phyloP scores from a whole-genome alignment of 2,797 vertebrate species.

The Pangasius macronema region DNA sequence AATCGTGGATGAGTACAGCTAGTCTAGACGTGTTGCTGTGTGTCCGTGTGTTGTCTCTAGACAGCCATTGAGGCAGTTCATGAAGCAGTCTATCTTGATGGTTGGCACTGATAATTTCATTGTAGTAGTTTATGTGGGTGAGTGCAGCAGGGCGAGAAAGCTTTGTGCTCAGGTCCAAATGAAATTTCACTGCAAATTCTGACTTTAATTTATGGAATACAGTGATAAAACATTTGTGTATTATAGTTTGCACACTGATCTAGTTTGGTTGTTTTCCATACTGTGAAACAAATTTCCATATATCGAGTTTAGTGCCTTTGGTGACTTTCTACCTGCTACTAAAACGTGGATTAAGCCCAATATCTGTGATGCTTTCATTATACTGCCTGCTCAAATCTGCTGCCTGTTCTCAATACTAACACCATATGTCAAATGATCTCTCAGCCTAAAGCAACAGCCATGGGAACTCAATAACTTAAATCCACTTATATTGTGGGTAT shows the following conservation, averaged over 20 bases:
- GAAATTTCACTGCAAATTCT: conserved; percentile 2
- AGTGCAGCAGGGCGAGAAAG: background rate
- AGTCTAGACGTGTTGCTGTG: background rate
- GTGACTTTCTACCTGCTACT: conserved; percentile 20
- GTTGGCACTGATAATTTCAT: conserved; percentile 36
- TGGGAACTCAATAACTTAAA: conserved; percentile 43
- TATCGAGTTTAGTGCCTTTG: background rate
- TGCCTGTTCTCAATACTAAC: conserved; percentile 44
- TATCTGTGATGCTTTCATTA: conserved; percentile 40
- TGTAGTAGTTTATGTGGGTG: conserved; percentile 14
- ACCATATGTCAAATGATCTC: conserved; percentile 49
- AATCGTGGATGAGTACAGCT: background rate
- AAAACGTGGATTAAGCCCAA: conserved; percentile 28
- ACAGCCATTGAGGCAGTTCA: conserved; percentile 18
- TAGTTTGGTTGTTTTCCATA: background rate
- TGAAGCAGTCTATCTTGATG: conserved; percentile 31
- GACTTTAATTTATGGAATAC: conserved; percentile 3
- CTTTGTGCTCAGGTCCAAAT: conserved; percentile 5
- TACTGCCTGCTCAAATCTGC: conserved; percentile 20
- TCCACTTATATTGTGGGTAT: conserved; percentile 41
- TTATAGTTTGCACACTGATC: background rate
- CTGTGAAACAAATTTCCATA: conserved; percentile 20
- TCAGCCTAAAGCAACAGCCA: conserved; percentile 47
- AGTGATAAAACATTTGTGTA: background rate
- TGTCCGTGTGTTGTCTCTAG: conserved; percentile 22